A percentile compares a stretch with the other conserved stretches of the same genome.
phyloP scores from a whole-genome alignment of 2,797 vertebrate genomes.

The Paratrypauchen microcephalus region DNA sequence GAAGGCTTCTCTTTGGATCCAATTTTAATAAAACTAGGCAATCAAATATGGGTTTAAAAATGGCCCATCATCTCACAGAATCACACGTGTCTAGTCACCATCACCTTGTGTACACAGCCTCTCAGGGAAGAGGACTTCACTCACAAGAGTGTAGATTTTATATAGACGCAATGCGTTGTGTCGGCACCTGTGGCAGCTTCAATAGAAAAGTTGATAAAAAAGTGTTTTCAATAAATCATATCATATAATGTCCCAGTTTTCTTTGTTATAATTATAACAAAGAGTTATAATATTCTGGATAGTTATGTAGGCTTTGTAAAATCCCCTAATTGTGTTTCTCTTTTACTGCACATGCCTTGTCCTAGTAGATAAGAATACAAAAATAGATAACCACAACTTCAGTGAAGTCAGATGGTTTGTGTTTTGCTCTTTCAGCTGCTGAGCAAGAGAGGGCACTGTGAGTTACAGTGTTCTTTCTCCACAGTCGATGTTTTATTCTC shows the following conservation, averaged over 20 bases:
- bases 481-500: slow-evolving; percentile 28
- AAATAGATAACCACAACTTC: neutral
- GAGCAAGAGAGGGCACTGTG: slow-evolving; percentile 84
- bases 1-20: slow-evolving; percentile 79
- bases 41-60: slow-evolving; percentile 79
- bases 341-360: neutral
- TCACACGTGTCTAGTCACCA: slow-evolving; percentile 61
- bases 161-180: slow-evolving; percentile 26
- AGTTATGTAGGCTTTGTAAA: neutral
- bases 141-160: slow-evolving; percentile 25
- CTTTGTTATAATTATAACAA: too few species aligned
- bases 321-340: neutral
- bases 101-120: slow-evolving; percentile 59
- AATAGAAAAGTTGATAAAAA: neutral
- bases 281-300: neutral
- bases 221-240: neutral
- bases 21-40: slow-evolving; percentile 83
- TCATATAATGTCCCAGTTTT: neutral
- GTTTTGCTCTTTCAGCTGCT: slow-evolving; percentile 54
- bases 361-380: neutral
- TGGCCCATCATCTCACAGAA: slow-evolving; percentile 74
- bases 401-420: slow-evolving; percentile 24
- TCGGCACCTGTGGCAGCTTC: slow-evolving; percentile 18
- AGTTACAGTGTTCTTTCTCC: slow-evolving; percentile 58
- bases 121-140: slow-evolving; percentile 48